Conservation (phyloP, 2,888 invertebrate genomes). For the Pediacus dermestoides region DNA sequence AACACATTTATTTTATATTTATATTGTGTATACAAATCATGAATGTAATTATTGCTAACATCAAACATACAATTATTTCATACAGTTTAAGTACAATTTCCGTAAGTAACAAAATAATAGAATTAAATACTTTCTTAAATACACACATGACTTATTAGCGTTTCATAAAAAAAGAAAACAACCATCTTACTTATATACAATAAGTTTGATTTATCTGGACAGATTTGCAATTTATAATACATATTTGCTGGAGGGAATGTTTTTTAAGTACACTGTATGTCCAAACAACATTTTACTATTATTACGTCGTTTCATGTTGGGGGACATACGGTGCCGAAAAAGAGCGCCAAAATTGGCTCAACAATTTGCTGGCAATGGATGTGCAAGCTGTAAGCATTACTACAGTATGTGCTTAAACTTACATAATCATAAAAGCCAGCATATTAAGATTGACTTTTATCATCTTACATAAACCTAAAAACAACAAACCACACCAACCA, state of each 20-base stretch:
- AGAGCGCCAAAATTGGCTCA: slow-evolving; percentile 40
- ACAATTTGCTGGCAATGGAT: slow-evolving; percentile 42
- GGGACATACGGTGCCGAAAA: slow-evolving; percentile 34
- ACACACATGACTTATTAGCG: slow-evolving; percentile 44
- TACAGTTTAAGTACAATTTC: slow-evolving; percentile 49
- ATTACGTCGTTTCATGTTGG: slow-evolving; percentile 8
- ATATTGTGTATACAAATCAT: slow-evolving; percentile 50
- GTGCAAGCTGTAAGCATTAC: slow-evolving; percentile 48
- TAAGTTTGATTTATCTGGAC: slow-evolving; percentile 51
- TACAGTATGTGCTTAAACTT: slow-evolving; percentile 39
- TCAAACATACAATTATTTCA: slow-evolving; percentile 50
- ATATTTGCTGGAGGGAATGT: slow-evolving; percentile 51
- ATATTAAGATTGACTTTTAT: slow-evolving; percentile 34
- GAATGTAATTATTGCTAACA: slow-evolving; percentile 51
- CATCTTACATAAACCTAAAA: slow-evolving; percentile 8
- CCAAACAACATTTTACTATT: slow-evolving; percentile 13
- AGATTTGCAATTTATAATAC: slow-evolving; percentile 51
- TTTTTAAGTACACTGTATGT: slow-evolving; percentile 37
- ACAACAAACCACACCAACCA: too few relatives aligned
- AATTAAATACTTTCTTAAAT: slow-evolving; percentile 43
- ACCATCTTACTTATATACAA: slow-evolving; percentile 49
- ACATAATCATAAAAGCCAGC: slow-evolving; percentile 35
- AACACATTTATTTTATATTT: slow-evolving; percentile 49
- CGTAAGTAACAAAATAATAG: slow-evolving; percentile 49
- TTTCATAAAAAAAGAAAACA: slow-evolving; percentile 45